phyloP scores from a whole-genome alignment of 2,113 vertebrate species.

The Gymnogyps californianus region DNA sequence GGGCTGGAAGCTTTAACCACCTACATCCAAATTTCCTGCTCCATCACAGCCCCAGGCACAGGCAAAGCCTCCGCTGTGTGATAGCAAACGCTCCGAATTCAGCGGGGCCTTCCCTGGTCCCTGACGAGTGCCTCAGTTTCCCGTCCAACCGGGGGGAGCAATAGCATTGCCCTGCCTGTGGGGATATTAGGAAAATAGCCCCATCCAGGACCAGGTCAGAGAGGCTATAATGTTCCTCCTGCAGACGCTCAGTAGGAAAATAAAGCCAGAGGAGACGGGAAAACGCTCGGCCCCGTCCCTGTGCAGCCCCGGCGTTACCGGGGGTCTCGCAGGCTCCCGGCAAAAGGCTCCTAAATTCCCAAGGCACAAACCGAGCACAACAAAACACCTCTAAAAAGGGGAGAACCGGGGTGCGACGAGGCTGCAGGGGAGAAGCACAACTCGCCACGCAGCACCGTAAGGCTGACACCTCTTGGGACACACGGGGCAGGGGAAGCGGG shows the following conservation, averaged over 20 bases:
- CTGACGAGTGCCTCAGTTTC: background rate
- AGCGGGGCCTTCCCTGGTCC: background rate
- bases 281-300: rapidly evolving
- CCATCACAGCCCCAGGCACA: background rate
- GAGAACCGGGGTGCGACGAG: rapidly evolving
- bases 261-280: background rate
- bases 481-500: rapidly evolving
- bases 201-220: rapidly evolving
- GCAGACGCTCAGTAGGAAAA: background rate
- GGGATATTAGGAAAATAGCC: background rate
- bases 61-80: background rate
- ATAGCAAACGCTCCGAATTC: background rate
- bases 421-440: background rate
- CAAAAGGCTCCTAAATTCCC: background rate
- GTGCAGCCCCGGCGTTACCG: rapidly evolving
- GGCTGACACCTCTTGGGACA: background rate
- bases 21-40: background rate
- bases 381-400: background rate
- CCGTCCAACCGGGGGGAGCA: rapidly evolving
- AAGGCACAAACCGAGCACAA: background rate
- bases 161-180: background rate
- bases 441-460: rapidly evolving
- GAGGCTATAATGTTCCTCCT: background rate
- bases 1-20: background rate
- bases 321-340: background rate